Conservation (phyloP, 2,797 vertebrate genomes). For the Leptodactylus fallax region DNA sequence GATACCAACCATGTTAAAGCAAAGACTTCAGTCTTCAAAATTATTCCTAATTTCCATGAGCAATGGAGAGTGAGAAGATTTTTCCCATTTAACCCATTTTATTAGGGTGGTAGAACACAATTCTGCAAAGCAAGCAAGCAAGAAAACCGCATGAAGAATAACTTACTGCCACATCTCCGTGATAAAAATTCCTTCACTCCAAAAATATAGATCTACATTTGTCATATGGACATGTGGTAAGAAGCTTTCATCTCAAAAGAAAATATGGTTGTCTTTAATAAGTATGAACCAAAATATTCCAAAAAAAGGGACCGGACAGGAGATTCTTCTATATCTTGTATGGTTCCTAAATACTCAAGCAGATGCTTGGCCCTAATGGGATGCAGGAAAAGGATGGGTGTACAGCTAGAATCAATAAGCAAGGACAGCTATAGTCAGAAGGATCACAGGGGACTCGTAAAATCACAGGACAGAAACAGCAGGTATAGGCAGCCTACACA, state of each 20-base stretch:
- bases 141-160: slow-evolving; percentile 53
- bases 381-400: slow-evolving; percentile 43
- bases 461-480: background rate
- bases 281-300: slow-evolving; percentile 6
- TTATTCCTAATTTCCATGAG: slow-evolving; percentile 37
- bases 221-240: slow-evolving; percentile 28
- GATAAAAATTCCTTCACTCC: slow-evolving; percentile 58
- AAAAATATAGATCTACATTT: slow-evolving; percentile 39
- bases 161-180: slow-evolving; percentile 46
- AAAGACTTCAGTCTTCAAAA: background rate
- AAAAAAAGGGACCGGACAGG: background rate
- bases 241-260: slow-evolving; percentile 25
- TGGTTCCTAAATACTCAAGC: background rate
- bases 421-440: background rate
- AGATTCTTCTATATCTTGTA: background rate
- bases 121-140: slow-evolving; percentile 47
- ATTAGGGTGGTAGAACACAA: slow-evolving; percentile 40
- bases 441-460: slow-evolving; percentile 35
- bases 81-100: slow-evolving; percentile 39
- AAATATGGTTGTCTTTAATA: slow-evolving; percentile 43
- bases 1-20: slow-evolving; percentile 21
- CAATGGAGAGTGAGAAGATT: background rate
- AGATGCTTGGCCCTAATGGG: background rate
- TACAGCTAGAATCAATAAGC: slow-evolving; percentile 20
- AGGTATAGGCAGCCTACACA: slow-evolving; percentile 15